Base-by-base conservation (phyloP, 2,113 vertebrate species). In the Scatophagus argus region DNA sequence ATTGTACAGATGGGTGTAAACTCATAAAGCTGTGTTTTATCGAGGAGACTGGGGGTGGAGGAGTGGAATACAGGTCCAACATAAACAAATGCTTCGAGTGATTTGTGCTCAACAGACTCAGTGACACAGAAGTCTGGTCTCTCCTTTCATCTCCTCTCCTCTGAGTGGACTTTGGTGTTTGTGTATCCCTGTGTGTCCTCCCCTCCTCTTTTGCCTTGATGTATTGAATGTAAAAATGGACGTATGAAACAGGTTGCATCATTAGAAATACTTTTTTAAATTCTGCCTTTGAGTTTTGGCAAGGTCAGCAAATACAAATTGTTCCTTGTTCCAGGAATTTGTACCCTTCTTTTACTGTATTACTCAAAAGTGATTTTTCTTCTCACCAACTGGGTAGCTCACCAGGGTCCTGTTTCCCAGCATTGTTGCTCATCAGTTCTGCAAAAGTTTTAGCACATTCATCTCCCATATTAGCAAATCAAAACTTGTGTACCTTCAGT, bases 1-100 rank as follows among this genome's bases (percentile, higher is more conserved):
- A 90, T 91, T 89, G 84, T 81, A 61, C 77, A 85, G 87, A 86
- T 86, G 87, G 85, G 82, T 86, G 82, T 84, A 85, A 87, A 85
- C 89, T 89, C 80, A 84, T 93, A 87, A 89, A 88, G 77, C 74
- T 19, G 74, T 89, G 83, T 89, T 92, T 86, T 90, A 90, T 88
- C 64, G 77, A 81, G 63, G 43, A 63, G 66, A 46, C 39, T 46
- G 70, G 74, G 76, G 66, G 67, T 59, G 84, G 85, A 81, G 85
- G 69, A 84, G 66, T 61, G 38, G 73, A 84, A 66, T 49, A 72
- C 67, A 81, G 46, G 63, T 91, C 91, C 93, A 93, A 87, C 78
- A 78, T 90, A 93, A 92, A 92, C 91, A 93, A 84, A 88, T 75
- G 59, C 63, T 87, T 62, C 49, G 77, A 62, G 68, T 89, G 83